Conservation (phyloP, 2,888 invertebrate species). For the Pseudanteris insignis region DNA sequence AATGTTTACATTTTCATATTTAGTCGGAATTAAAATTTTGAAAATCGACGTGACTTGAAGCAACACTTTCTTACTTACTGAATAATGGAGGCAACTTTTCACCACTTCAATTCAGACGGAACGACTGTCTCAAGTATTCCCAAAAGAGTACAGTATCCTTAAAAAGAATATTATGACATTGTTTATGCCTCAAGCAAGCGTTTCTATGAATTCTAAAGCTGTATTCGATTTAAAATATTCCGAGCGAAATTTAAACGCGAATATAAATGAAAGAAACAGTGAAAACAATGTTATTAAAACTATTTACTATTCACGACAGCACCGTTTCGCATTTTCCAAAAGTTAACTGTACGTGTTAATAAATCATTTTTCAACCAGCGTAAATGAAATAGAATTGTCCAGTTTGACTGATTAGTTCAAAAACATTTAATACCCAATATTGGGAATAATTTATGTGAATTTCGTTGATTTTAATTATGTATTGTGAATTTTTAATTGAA, state of each 20-base stretch:
- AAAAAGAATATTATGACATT: slow-evolving; percentile 30
- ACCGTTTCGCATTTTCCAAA: too few relatives aligned
- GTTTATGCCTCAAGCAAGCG: slow-evolving; percentile 28
- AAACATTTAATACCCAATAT: too few relatives aligned
- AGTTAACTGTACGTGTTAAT: too few relatives aligned
- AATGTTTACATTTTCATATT: slow-evolving; percentile 8
- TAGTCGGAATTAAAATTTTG: slow-evolving; percentile 10
- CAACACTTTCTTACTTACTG: slow-evolving; percentile 27
- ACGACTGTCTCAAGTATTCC: slow-evolving; percentile 41
- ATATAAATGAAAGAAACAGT: neutral
- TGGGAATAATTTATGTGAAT: too few relatives aligned
- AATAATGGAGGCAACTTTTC: slow-evolving; percentile 33
- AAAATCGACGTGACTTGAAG: slow-evolving; percentile 29
- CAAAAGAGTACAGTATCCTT: slow-evolving; percentile 36
- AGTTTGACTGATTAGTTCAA: too few relatives aligned
- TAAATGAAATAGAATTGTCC: too few relatives aligned
- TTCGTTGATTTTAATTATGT: too few relatives aligned
- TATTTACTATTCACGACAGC: neutral
- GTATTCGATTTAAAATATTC: slow-evolving; percentile 12
- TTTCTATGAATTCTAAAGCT: slow-evolving; percentile 10
- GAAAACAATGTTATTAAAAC: neutral
- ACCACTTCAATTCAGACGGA: slow-evolving; percentile 37
- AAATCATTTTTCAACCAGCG: too few relatives aligned
- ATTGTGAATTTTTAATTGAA: too few relatives aligned
- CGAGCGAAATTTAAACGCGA: neutral